Base-by-base conservation (phyloP, 2,888 invertebrate species). In the Sthenelais limicola region DNA sequence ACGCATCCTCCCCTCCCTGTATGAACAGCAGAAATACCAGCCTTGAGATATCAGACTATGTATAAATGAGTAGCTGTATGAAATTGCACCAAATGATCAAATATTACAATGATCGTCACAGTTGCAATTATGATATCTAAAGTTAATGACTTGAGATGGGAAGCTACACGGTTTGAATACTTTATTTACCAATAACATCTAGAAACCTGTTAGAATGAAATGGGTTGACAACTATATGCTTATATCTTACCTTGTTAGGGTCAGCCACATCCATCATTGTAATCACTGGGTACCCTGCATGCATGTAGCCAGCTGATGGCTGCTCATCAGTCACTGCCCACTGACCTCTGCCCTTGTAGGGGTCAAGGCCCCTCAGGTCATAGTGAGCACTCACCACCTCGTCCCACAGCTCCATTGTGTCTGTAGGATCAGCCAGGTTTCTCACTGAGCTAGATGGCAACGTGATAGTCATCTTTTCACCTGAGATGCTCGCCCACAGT, bases 271-370 rank as follows among this genome's bases (percentile, higher is more conserved):
- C 78, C 43, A 78, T 24, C 38, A 77, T 78, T 12, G 79, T 76
- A 33, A 79, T 77, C 21, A 81, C 79, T n/a, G 81, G 81, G 71
- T 78, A 80, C 15, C 81, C 81, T 9, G 76, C 33, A 52, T 81
- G 81, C 72, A 80, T 80, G 71, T 77, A 80, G 12, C 78, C 78
- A 21, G 68, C 68, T 28, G 47, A 47, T 3, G 76, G 76, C 38
- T 79, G 79, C 24, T 71, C 72, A 52, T 79, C 79, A 7, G 73
- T 32, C 15, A 79, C 76, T 0, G 78, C 30, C 78, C 78, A 78
- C 69, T 73, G 71, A n/a, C 68, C 32, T 26, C 68, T 9, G 3
- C 28, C 48, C n/a, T 15, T 4, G 7, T 24, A 24, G 30, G n/a
- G 30, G 28, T 38, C 21, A 9, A 48, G n/a, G 5, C 68, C 68